phyloP scores from a whole-genome alignment of 2,797 vertebrate genomes.

The Halcyon smyrnensis region DNA sequence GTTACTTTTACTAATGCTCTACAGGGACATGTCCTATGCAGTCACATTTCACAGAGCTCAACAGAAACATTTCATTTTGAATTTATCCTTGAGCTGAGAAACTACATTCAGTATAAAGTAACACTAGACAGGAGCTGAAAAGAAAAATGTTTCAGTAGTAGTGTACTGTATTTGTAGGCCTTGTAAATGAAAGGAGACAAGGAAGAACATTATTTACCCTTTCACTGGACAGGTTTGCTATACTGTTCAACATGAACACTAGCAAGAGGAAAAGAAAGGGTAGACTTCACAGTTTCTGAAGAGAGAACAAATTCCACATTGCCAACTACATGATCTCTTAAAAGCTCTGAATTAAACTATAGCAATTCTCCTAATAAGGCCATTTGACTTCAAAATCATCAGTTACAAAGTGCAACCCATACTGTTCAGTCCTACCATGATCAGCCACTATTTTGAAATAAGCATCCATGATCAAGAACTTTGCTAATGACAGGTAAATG shows the following conservation, averaged over 20 bases:
- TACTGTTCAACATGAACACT: neutral
- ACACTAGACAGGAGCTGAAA: neutral
- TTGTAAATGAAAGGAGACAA: neutral
- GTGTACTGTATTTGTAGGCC: neutral
- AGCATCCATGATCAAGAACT: neutral
- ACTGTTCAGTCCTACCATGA: neutral
- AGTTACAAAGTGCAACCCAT: neutral
- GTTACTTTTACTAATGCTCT: neutral
- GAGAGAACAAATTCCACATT: neutral
- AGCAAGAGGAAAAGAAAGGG: neutral
- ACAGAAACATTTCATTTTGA: neutral
- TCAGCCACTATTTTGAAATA: neutral
- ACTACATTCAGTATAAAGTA: neutral
- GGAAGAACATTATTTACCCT: neutral
- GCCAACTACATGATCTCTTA: neutral
- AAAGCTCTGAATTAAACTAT: neutral
- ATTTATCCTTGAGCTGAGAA: neutral
- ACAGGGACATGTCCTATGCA: neutral
- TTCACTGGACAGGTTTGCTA: neutral
- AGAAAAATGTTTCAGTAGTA: neutral
- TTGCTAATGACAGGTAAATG: neutral
- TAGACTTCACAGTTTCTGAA: neutral
- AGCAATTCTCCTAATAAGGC: neutral
- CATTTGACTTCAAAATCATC: neutral
- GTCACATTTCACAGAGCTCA: neutral